Conservation (phyloP, 2,113 vertebrate species). For the Piliocolobus tephrosceles region DNA sequence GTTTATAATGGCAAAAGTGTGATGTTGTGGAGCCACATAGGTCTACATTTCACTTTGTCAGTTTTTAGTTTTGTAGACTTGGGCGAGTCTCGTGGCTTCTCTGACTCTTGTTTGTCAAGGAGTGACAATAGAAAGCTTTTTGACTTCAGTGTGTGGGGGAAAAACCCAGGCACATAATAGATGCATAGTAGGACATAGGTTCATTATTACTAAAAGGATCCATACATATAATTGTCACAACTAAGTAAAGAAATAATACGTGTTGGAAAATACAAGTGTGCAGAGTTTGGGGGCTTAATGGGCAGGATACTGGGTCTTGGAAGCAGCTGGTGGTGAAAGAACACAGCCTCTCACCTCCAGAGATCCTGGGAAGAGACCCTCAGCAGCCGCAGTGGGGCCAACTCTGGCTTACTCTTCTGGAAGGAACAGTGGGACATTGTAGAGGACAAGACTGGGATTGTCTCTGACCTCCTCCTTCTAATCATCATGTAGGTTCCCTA, state of each 20-base stretch:
- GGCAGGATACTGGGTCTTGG: neutral
- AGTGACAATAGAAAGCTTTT: neutral
- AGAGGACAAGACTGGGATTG: neutral
- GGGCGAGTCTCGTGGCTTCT: neutral
- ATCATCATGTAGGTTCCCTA: accelerated
- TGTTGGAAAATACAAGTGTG: neutral
- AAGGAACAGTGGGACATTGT: neutral
- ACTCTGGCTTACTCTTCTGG: neutral
- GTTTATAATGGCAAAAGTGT: neutral
- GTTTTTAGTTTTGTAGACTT: neutral
- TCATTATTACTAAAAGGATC: neutral
- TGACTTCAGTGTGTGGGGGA: neutral
- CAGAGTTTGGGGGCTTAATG: neutral
- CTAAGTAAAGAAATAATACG: neutral
- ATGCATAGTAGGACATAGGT: neutral
- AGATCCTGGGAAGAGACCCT: neutral
- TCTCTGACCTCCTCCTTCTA: neutral
- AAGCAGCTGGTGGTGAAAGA: neutral
- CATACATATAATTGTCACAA: neutral
- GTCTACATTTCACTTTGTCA: neutral
- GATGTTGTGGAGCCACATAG: neutral
- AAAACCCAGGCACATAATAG: neutral
- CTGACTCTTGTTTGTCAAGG: neutral
- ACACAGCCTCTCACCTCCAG: neutral
- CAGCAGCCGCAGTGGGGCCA: neutral